Evolutionary conservation across 2,797 vertebrate genomes (phyloP).

Genomic region (Etheostoma nigrum): DNA sequence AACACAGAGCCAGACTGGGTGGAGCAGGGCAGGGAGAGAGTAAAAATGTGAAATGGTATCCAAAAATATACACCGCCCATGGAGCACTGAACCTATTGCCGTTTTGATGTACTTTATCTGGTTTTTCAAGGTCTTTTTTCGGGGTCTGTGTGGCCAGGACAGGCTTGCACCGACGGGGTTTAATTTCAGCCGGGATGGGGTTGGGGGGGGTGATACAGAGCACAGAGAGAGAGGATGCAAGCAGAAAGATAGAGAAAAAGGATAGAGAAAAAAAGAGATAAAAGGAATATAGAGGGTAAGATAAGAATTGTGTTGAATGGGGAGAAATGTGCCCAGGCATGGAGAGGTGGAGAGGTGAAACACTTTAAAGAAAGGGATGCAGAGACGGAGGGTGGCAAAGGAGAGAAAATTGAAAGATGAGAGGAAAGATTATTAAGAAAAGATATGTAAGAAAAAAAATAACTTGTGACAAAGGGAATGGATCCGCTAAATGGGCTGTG

Average conservation of each 20-base stretch:
- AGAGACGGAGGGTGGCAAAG: slow-evolving; percentile 65
- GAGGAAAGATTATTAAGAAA: slow-evolving; percentile 78
- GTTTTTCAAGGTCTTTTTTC: slow-evolving; percentile 77
- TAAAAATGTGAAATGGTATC: slow-evolving; percentile 64
- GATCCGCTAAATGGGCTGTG: slow-evolving; percentile 31
- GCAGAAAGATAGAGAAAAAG: slow-evolving; percentile 64
- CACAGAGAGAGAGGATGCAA: slow-evolving; percentile 36
- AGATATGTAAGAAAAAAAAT: slow-evolving; percentile 76
- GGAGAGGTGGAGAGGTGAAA: slow-evolving; percentile 76
- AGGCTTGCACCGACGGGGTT: slow-evolving; percentile 52
- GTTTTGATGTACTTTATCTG: slow-evolving; percentile 79
- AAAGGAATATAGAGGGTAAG: slow-evolving; percentile 67
- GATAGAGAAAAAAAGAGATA: slow-evolving; percentile 66
- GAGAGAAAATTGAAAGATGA: slow-evolving; percentile 82
- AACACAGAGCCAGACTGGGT: slow-evolving; percentile 37
- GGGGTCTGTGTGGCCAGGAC: slow-evolving; percentile 52
- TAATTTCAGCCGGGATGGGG: slow-evolving; percentile 63
- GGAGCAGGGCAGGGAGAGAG: slow-evolving; percentile 49
- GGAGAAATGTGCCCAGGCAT: slow-evolving; percentile 52
- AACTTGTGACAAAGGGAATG: slow-evolving; percentile 60
- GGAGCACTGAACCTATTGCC: slow-evolving; percentile 55
- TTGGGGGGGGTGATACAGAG: slow-evolving; percentile 32
- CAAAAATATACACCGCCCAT: slow-evolving; percentile 73
- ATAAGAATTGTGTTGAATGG: slow-evolving; percentile 72
- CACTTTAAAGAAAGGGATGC: slow-evolving; percentile 70